Percentiles rank a stretch among this genome's conserved stretches.
Conservation (phyloP, 2,797 vertebrate genomes). For the Tokudaia muenninki region DNA sequence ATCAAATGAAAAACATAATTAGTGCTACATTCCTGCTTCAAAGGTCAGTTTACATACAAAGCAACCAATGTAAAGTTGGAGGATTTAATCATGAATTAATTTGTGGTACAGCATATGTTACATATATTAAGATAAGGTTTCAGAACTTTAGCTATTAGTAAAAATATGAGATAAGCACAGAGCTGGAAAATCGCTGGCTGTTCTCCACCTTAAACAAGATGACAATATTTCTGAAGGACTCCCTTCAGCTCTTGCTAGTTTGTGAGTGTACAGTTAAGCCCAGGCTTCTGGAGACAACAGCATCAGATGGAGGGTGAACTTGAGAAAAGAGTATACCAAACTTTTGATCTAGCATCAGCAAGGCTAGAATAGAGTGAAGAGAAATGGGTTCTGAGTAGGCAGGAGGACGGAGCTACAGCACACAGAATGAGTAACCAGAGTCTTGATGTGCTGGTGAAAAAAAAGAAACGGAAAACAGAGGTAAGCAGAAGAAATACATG, state of each 20-base stretch:
- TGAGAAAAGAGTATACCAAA: neutral
- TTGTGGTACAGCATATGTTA: slow-evolving; percentile 77
- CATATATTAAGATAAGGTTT: slow-evolving; percentile 77
- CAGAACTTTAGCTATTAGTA: slow-evolving; percentile 73
- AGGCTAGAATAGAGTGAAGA: neutral
- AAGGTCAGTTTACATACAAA: slow-evolving; percentile 80
- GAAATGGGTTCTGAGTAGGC: neutral
- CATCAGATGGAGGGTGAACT: neutral
- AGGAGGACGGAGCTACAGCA: neutral
- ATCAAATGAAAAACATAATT: slow-evolving; percentile 80
- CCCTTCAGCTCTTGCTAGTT: neutral
- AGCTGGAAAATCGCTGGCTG: slow-evolving; percentile 13
- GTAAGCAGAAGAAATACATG: neutral
- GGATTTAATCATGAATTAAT: slow-evolving; percentile 77
- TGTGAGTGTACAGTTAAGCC: neutral
- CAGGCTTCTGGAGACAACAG: neutral
- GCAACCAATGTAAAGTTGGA: slow-evolving; percentile 78
- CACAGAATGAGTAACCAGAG: neutral
- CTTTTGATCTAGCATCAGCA: neutral
- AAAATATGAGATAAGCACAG: slow-evolving; percentile 60
- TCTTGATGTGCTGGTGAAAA: neutral
- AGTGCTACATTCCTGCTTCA: slow-evolving; percentile 75
- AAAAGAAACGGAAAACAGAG: neutral
- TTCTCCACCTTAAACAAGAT: slow-evolving; percentile 52
- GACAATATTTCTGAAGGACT: neutral